Conservation (phyloP, 37 sponge, comb jelly and placozoan genomes). For the Halichondria panicea region DNA sequence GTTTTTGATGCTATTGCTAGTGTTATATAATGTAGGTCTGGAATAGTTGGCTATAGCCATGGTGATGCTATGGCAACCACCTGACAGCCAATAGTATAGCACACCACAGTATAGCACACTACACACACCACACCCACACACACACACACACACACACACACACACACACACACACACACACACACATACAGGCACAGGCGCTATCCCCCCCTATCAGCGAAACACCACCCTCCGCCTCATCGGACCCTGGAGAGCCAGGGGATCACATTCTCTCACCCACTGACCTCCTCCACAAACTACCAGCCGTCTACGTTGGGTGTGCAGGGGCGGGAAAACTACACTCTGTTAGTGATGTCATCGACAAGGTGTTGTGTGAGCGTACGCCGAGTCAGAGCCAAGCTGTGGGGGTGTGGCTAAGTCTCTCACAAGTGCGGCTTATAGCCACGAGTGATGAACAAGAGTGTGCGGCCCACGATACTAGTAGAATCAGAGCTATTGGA, state of each 20-base stretch:
- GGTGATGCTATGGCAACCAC: too few relatives aligned
- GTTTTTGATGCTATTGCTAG: too few relatives aligned
- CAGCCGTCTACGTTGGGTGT: constrained; percentile 47
- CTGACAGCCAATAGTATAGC: too few relatives aligned
- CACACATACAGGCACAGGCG: not conserved
- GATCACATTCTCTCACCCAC: not conserved
- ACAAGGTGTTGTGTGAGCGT: constrained; percentile 23
- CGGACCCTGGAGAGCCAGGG: not conserved
- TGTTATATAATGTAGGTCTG: too few relatives aligned
- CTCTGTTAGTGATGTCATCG: constrained; percentile 35
- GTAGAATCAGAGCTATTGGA: constrained; percentile 46
- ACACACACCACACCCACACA: not conserved
- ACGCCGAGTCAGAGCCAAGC: constrained; percentile 27
- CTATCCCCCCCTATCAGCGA: not conserved
- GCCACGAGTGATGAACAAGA: constrained; percentile 5
- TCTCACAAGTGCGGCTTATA: constrained; percentile 31
- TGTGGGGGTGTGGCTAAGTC: constrained; percentile 39
- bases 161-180: constrained; percentile 10
- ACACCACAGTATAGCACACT: too few relatives aligned
- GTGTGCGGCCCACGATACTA: constrained; percentile 39
- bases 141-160: not conserved
- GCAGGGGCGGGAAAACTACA: constrained; percentile 14
- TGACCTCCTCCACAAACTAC: constrained; percentile 34
- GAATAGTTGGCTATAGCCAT: too few relatives aligned
- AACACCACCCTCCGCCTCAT: constrained; percentile 1